These are phyloP conservation scores for Luperina nickerlii DNA, from an alignment of 2,888 invertebrate genomes.

Conservation along the genomic window DNA sequence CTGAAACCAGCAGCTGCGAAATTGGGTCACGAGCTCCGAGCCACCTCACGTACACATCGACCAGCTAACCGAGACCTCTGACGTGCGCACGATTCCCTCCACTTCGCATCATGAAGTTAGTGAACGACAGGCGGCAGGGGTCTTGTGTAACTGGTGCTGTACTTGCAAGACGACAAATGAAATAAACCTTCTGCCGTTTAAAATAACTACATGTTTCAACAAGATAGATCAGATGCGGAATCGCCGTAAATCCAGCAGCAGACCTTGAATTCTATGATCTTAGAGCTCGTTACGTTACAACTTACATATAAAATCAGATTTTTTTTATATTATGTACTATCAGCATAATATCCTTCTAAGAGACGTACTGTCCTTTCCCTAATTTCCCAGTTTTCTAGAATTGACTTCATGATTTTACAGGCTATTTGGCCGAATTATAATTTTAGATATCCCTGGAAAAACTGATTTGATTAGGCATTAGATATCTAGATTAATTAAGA, in stretches of 20 bases:
- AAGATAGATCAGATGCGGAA: conserved; percentile 79
- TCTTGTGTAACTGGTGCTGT: conserved; percentile 73
- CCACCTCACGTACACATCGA: conserved; percentile 83
- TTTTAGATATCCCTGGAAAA: background rate
- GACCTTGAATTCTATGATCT: conserved; percentile 72
- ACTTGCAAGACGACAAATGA: conserved; percentile 81
- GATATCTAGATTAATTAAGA: conserved; percentile 5
- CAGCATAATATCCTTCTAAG: background rate
- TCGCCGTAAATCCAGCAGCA: conserved; percentile 65
- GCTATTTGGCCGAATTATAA: background rate
- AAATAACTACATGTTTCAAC: conserved; percentile 80
- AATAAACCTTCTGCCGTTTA: conserved; percentile 83
- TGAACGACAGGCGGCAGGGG: conserved; percentile 59
- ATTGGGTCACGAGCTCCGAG: conserved; percentile 89
- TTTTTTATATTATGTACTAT: background rate
- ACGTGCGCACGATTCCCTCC: conserved; percentile 69
- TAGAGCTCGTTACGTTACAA: conserved; percentile 46
- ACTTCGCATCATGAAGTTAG: conserved; percentile 43
- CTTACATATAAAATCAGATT: conserved; percentile 31
- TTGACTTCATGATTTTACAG: background rate
- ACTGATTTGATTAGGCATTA: background rate
- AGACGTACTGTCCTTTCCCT: background rate
- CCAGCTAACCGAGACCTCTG: conserved; percentile 80
- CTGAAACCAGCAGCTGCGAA: conserved; percentile 90
- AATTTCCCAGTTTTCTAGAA: background rate